These are phyloP conservation scores for Falcaria lacertinaria DNA, from an alignment of 2,888 invertebrate genomes.

Conservation along the genomic window DNA sequence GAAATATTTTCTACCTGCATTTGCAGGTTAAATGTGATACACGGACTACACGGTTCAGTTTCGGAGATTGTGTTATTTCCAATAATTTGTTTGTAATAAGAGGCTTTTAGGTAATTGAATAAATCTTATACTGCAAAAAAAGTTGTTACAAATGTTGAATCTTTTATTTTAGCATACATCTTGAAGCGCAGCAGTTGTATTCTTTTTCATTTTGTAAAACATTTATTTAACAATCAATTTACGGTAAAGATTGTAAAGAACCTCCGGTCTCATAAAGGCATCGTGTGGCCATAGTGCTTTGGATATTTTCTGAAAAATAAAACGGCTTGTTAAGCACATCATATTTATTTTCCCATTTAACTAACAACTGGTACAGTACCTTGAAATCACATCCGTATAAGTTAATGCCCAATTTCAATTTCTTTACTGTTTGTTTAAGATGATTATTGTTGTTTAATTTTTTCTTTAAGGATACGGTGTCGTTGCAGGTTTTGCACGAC, in stretches of 20 bases:
- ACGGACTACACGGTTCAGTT: no score
- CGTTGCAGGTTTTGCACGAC: conserved; percentile 55
- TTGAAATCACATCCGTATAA: conserved; percentile 71
- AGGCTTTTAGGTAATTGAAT: no score
- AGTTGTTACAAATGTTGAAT: no score
- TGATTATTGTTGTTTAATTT: conserved; percentile 46
- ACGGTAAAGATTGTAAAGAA: conserved; percentile 59
- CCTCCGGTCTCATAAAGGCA: conserved; percentile 55
- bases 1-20: no score
- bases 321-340: background rate
- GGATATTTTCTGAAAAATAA: conserved; percentile 65
- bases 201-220: no score
- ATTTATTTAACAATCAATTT: conserved; percentile 59
- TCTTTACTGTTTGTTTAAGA: conserved; percentile 52
- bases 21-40: no score
- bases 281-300: conserved; percentile 59
- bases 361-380: conserved; percentile 28
- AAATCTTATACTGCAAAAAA: no score
- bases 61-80: no score
- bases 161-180: no score
- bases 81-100: no score
- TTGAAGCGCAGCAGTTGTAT: no score
- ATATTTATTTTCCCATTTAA: no score
- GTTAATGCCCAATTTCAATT: conserved; percentile 66
- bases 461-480: conserved; percentile 43